Evolutionary conservation across 2,113 vertebrate genomes (phyloP).

Genomic region (Myotis davidii): DNA sequence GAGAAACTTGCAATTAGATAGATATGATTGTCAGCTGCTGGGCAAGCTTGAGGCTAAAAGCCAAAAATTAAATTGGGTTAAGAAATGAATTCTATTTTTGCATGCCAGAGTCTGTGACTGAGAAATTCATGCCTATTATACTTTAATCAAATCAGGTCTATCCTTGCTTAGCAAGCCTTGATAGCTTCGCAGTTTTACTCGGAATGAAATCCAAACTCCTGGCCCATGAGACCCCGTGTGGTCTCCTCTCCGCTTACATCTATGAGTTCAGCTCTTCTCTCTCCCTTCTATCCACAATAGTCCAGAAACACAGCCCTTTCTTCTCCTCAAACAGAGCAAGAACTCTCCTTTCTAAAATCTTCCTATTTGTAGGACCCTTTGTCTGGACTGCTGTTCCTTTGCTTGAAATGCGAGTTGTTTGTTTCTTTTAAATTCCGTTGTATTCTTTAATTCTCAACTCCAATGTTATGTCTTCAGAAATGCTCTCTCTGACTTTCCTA

Average conservation of each 20-base stretch:
- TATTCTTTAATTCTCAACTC: neutral
- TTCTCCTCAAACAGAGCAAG: neutral
- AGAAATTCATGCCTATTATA: neutral
- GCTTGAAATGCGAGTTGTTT: neutral
- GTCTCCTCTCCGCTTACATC: fast-evolving
- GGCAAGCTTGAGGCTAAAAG: neutral
- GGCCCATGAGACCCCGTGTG: no score
- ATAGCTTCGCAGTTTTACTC: neutral
- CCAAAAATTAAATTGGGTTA: conserved; percentile 48
- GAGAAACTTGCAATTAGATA: neutral
- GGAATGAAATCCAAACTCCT: neutral
- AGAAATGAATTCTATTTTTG: conserved; percentile 54
- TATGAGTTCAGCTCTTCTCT: neutral
- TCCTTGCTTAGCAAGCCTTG: neutral
- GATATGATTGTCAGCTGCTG: neutral
- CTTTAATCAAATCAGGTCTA: neutral
- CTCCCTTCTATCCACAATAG: no score
- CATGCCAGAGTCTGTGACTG: neutral
- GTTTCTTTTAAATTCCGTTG: neutral
- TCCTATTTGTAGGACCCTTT: neutral
- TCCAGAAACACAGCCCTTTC: neutral
- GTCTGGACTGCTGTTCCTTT: neutral
- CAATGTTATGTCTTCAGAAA: neutral
- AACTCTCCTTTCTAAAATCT: neutral
- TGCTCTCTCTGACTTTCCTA: neutral